Percentiles rank a stretch among this genome's conserved stretches.
Conservation (phyloP, 2,888 invertebrate genomes). For the Atrina japonica region DNA sequence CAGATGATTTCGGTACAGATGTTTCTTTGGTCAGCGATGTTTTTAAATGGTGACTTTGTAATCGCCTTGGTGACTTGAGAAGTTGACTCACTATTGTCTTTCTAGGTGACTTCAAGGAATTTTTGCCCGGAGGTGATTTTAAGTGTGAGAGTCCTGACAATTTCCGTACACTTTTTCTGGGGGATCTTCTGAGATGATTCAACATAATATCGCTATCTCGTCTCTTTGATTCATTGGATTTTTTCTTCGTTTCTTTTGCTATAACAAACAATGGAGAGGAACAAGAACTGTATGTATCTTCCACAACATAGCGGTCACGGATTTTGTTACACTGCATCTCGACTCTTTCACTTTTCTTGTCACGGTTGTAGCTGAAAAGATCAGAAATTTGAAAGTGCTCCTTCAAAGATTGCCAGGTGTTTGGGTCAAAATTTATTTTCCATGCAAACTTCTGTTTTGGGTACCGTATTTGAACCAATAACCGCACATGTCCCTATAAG, state of each 20-base stretch:
- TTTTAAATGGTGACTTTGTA: background rate
- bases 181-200: constrained; percentile 13
- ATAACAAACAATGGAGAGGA: constrained; percentile 19
- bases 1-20: too few species aligned
- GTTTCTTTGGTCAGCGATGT: too few species aligned
- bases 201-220: background rate
- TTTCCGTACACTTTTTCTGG: constrained; percentile 18
- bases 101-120: constrained; percentile 16
- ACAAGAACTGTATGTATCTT: constrained; percentile 61
- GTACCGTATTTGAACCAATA: too few species aligned
- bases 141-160: background rate
- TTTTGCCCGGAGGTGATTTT: background rate
- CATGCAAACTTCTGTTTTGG: too few species aligned
- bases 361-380: constrained; percentile 55
- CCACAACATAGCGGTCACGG: constrained; percentile 57
- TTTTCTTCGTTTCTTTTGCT: constrained; percentile 2
- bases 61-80: constrained; percentile 2
- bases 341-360: constrained; percentile 55
- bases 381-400: too few species aligned
- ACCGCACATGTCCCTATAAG: background rate
- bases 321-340: constrained; percentile 62
- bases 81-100: constrained; percentile 2
- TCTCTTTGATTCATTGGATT: constrained; percentile 10
- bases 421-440: background rate
- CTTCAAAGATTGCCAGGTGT: background rate